Percentiles rank a stretch among this genome's conserved stretches.
Conservation (phyloP, 2,797 vertebrate species). For the Chelon labrosus region DNA sequence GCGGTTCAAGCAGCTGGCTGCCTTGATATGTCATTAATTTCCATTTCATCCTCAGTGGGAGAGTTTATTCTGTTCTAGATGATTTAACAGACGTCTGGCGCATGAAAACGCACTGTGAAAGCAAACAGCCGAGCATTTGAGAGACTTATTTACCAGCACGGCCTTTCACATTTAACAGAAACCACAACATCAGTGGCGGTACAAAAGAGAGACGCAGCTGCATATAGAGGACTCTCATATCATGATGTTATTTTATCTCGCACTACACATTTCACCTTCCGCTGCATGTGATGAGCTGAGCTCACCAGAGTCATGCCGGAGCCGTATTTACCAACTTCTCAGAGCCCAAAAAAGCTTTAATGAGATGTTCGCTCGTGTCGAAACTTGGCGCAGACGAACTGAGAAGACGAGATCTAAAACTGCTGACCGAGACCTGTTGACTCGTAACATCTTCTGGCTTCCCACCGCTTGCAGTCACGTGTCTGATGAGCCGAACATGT, state of each 20-base stretch:
- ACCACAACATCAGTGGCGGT: conserved; percentile 7
- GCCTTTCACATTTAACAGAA: background rate
- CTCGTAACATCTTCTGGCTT: conserved; percentile 3
- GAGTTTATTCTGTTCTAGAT: conserved; percentile 8
- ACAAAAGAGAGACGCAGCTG: background rate
- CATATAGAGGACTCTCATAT: background rate
- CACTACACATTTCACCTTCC: background rate
- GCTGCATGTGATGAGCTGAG: background rate
- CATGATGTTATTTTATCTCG: background rate
- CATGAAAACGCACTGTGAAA: conserved; percentile 8
- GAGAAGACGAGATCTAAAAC: conserved; percentile 9
- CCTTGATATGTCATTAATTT: conserved; percentile 13
- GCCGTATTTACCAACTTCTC: background rate
- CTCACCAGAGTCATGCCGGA: background rate
- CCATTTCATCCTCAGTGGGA: background rate
- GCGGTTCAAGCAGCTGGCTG: conserved; percentile 19
- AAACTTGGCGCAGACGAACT: background rate
- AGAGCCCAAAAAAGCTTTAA: background rate
- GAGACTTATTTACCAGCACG: background rate
- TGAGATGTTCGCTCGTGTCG: background rate
- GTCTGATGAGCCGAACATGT: conserved; percentile 36
- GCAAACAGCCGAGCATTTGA: conserved; percentile 1
- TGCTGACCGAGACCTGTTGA: background rate
- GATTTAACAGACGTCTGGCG: background rate
- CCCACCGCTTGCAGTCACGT: conserved; percentile 4